Conservation (phyloP, 2,888 invertebrate species). For the Morpho deidamia region DNA sequence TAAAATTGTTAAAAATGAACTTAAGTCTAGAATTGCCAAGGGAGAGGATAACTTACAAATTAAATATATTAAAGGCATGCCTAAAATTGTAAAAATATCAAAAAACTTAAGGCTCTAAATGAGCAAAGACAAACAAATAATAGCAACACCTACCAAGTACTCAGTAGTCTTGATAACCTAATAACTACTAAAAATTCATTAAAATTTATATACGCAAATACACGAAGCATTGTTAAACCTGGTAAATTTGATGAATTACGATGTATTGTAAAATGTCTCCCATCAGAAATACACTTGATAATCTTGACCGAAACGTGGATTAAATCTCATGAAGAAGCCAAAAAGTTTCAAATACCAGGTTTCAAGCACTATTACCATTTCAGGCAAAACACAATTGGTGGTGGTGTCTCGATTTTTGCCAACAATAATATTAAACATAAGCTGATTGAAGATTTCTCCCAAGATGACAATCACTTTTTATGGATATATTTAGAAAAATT, state of each 20-base stretch:
- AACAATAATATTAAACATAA: constrained; percentile 24
- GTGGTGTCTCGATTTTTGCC: constrained; percentile 28
- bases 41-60: constrained; percentile 20
- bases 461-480: constrained; percentile 23
- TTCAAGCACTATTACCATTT: constrained; percentile 28
- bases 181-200: constrained; percentile 10
- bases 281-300: constrained; percentile 15
- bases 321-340: constrained; percentile 16
- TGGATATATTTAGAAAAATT: too few species aligned
- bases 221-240: constrained; percentile 8
- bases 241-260: constrained; percentile 8
- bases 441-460: constrained; percentile 16
- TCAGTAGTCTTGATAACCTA: constrained; percentile 13
- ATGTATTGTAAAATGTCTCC: constrained; percentile 7
- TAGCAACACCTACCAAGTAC: constrained; percentile 13
- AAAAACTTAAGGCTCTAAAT: constrained; percentile 12
- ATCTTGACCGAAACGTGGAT: constrained; percentile 26
- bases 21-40: constrained; percentile 3
- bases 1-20: constrained; percentile 13
- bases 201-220: constrained; percentile 6
- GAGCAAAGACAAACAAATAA: background rate
- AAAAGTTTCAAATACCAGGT: too few species aligned
- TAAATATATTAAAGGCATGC: constrained; percentile 22
- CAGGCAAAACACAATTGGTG: constrained; percentile 21
- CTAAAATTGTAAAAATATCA: constrained; percentile 15